These are phyloP conservation scores for Eufriesea mexicana DNA, from an alignment of 1,140 invertebrate species.

Conservation along the genomic window DNA sequence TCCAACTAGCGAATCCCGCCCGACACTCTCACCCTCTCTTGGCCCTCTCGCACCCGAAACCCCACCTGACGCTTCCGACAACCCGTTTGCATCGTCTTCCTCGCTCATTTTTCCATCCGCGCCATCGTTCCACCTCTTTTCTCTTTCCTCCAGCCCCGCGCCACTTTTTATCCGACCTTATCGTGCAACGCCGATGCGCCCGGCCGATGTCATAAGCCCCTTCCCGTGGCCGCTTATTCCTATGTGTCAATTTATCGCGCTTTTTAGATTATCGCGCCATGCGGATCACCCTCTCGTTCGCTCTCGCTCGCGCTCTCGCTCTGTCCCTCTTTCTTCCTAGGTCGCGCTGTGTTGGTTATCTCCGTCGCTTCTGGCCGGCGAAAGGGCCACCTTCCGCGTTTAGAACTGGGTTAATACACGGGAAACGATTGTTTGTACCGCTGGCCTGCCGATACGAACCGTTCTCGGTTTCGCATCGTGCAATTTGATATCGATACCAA, in stretches of 20 bases:
- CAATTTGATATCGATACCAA: conserved; percentile 14
- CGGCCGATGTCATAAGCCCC: conserved; percentile 35
- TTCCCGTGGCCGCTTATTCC: conserved; percentile 26
- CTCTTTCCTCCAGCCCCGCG: conserved; percentile 2
- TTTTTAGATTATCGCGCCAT: conserved; percentile 51
- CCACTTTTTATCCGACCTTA: conserved; percentile 28
- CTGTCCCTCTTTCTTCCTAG: not conserved
- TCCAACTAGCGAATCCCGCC: conserved; percentile 25
- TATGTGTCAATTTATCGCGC: conserved; percentile 56
- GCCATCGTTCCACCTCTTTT: conserved; percentile 42
- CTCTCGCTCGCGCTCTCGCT: not conserved
- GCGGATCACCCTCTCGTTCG: not conserved
- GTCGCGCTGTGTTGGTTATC: not conserved
- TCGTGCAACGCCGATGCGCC: conserved; percentile 34
- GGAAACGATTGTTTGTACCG: conserved; percentile 14
- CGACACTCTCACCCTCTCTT: conserved; percentile 54
- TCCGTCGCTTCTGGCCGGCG: not conserved
- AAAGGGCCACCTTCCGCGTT: not conserved
- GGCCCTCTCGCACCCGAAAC: conserved; percentile 48
- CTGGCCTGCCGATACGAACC: not conserved
- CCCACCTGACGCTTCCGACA: conserved; percentile 64
- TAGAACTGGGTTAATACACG: conserved; percentile 12
- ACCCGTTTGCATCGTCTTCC: conserved; percentile 56
- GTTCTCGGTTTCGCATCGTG: not conserved
- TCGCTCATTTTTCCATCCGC: conserved; percentile 53